These are phyloP conservation scores for Diogma glabrata DNA, from an alignment of 2,888 invertebrate genomes.

Conservation along the genomic window DNA sequence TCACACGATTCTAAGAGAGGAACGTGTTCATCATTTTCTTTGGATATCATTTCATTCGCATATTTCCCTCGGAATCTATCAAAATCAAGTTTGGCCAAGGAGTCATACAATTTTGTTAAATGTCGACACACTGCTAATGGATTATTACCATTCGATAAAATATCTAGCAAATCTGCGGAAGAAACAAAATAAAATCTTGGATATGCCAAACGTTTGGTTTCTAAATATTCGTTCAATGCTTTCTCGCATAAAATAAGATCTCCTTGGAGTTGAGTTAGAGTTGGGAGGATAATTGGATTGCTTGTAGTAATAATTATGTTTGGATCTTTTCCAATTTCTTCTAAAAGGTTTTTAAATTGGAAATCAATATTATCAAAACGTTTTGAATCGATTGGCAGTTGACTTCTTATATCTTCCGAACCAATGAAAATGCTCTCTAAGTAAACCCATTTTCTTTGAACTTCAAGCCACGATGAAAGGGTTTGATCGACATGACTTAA, in stretches of 20 bases:
- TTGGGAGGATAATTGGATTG: constrained; percentile 58
- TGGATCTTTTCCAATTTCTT: constrained; percentile 56
- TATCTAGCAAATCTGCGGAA: constrained; percentile 79
- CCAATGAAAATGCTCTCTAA: constrained; percentile 92
- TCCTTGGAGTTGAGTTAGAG: constrained; percentile 58
- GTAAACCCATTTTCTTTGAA: constrained; percentile 90
- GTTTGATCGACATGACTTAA: constrained; percentile 83
- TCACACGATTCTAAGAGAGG: constrained; percentile 58
- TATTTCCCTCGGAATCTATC: constrained; percentile 36
- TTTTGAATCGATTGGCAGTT: constrained; percentile 80
- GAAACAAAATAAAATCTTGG: constrained; percentile 95
- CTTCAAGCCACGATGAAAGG: constrained; percentile 72
- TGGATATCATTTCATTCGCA: constrained; percentile 71
- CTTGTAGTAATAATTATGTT: constrained; percentile 82
- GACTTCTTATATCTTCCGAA: constrained; percentile 85
- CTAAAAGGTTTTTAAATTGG: constrained; percentile 56
- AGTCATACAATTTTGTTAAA: constrained; percentile 85
- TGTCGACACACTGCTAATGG: constrained; percentile 69
- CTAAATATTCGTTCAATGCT: constrained; percentile 86
- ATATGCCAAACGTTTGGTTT: constrained; percentile 86
- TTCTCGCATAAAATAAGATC: constrained; percentile 81
- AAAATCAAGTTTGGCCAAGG: constrained; percentile 55
- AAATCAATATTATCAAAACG: constrained; percentile 79
- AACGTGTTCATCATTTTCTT: constrained; percentile 65
- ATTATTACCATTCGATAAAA: constrained; percentile 70